These are phyloP conservation scores for Chirona hameri DNA, from an alignment of 2,888 invertebrate species.

Conservation along the genomic window DNA sequence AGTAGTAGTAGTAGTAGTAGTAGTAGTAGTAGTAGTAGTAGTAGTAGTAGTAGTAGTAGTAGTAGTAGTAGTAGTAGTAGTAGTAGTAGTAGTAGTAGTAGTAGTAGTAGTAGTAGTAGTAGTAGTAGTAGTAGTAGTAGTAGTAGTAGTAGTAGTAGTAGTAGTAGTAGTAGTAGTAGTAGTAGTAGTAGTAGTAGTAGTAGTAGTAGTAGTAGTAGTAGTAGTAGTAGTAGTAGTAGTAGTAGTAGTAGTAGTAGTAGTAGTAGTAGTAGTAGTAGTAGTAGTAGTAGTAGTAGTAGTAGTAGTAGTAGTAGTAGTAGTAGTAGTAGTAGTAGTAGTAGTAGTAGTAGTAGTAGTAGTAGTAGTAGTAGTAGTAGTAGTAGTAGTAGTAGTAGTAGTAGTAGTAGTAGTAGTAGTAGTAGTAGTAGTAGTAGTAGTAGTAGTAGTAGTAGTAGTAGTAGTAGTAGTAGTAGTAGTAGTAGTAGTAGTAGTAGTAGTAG, in stretches of 20 bases:
- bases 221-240: constrained; percentile 33
- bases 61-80: constrained; percentile 34
- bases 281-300: constrained; percentile 34
- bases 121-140: constrained; percentile 33
- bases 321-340: constrained; percentile 33
- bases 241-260: not conserved
- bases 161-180: constrained; percentile 11
- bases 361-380: constrained; percentile 33
- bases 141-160: constrained; percentile 31
- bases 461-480: constrained; percentile 33
- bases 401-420: constrained; percentile 34
- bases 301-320: constrained; percentile 34
- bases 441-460: constrained; percentile 34
- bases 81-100: constrained; percentile 32
- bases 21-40: constrained; percentile 34
- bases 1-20: constrained; percentile 33
- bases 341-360: constrained; percentile 33
- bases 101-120: constrained; percentile 33
- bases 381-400: constrained; percentile 34
- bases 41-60: constrained; percentile 34
- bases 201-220: constrained; percentile 33
- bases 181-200: constrained; percentile 3
- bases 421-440: constrained; percentile 34
- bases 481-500: constrained; percentile 31
- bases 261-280: not conserved